A percentile compares a stretch with the other conserved stretches of the same genome.
Evolutionary conservation across 1,140 invertebrate species (phyloP).

Genomic region (Dreissena rostriformis): DNA sequence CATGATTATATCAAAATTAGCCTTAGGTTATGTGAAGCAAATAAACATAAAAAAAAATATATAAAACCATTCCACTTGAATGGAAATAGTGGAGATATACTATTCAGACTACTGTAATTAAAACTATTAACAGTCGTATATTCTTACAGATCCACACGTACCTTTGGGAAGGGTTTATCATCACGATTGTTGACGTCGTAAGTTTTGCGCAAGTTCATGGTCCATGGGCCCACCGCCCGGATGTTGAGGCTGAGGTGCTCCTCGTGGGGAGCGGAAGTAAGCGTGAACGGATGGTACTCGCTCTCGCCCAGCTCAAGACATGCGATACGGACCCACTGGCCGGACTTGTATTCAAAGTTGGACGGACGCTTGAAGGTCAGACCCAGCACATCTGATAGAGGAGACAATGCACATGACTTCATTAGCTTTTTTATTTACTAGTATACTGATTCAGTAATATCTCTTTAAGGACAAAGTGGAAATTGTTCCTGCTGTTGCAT

Average conservation of each 20-base stretch:
- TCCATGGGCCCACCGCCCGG: conserved; percentile 93
- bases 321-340: no score
- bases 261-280: conserved; percentile 99
- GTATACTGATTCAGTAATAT: no score
- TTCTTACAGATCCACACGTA: background rate
- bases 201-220: conserved; percentile 83
- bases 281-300: conserved; percentile 98
- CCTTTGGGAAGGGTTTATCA: conserved; percentile 74
- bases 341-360: conserved; percentile 88
- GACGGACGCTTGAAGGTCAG: conserved; percentile 88
- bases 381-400: conserved; percentile 82
- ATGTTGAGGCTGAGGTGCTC: conserved; percentile 99
- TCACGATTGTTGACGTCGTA: conserved; percentile 81
- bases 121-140: background rate
- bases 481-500: background rate
- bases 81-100: no score
- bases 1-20: no score
- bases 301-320: conserved; percentile 94
- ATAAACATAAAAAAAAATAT: no score
- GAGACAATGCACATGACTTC: background rate
- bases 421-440: background rate
- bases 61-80: no score
- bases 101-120: no score
- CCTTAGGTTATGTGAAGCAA: no score
- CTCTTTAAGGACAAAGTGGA: no score